Percentiles rank a stretch among this genome's conserved stretches.
phyloP scores from a whole-genome alignment of 2,797 vertebrate species.

The Danionella dracula region DNA sequence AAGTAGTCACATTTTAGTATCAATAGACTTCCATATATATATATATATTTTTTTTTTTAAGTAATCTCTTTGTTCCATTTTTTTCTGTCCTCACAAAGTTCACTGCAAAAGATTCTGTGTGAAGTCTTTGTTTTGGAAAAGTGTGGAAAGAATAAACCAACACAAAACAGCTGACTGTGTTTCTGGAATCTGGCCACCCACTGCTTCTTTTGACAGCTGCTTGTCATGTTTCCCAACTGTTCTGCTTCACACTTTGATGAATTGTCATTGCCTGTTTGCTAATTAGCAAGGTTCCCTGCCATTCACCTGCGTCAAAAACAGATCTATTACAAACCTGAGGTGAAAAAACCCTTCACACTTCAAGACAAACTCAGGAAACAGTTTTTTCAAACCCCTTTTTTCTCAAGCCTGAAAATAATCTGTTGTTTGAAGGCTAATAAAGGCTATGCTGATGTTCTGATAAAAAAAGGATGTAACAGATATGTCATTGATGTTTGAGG shows the following conservation, averaged over 20 bases:
- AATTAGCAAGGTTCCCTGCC: conserved; percentile 46
- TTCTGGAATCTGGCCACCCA: conserved; percentile 13
- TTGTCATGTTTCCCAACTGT: conserved; percentile 45
- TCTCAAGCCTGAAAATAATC: not conserved
- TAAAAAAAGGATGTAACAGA: conserved; percentile 17
- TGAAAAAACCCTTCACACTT: not conserved
- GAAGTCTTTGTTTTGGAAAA: conserved; percentile 2
- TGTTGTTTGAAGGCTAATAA: conserved; percentile 5
- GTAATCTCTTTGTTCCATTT: too few relatives aligned
- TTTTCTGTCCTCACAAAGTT: conserved; percentile 1
- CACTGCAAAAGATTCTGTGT: not conserved
- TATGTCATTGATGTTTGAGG: not conserved
- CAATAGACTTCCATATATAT: too few relatives aligned
- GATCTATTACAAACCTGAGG: conserved; percentile 24
- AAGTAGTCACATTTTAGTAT: too few relatives aligned
- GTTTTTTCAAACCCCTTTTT: not conserved
- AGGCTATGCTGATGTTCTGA: not conserved
- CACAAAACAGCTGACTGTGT: not conserved
- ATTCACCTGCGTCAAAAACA: conserved; percentile 42
- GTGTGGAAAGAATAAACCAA: not conserved
- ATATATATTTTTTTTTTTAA: too few relatives aligned
- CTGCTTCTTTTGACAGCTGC: conserved; percentile 30
- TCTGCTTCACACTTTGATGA: conserved; percentile 43
- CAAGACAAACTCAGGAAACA: not conserved
- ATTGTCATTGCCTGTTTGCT: conserved; percentile 41